Evolutionary conservation across 1,140 invertebrate species (phyloP).

Genomic region (Thaumetopoea pityocampa): DNA sequence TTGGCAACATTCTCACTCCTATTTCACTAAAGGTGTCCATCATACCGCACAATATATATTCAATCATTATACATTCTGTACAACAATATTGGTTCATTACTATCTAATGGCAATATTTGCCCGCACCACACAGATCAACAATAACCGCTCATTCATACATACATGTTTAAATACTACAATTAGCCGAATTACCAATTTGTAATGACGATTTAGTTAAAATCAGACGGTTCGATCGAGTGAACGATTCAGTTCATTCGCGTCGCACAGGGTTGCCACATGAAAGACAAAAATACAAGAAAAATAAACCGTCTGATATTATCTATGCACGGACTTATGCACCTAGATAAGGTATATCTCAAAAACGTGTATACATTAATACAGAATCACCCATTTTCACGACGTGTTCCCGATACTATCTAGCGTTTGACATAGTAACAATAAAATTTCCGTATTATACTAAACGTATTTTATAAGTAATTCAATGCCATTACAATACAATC

Average conservation of each 20-base stretch:
- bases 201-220: too few relatives aligned
- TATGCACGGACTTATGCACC: too few relatives aligned
- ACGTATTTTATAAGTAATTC: slow-evolving; percentile 18
- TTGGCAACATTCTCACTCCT: slow-evolving; percentile 35
- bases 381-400: slow-evolving; percentile 22
- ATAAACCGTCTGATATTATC: too few relatives aligned
- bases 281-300: too few relatives aligned
- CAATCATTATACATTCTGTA: slow-evolving; percentile 15
- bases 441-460: slow-evolving; percentile 20
- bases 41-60: slow-evolving; percentile 16
- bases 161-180: too few relatives aligned
- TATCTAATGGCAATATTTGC: slow-evolving; percentile 14
- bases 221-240: too few relatives aligned
- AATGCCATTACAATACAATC: slow-evolving; percentile 21
- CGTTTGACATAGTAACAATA: slow-evolving; percentile 20
- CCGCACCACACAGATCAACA: slow-evolving; percentile 15
- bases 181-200: too few relatives aligned
- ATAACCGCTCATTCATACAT: slow-evolving; percentile 15
- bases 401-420: slow-evolving; percentile 25
- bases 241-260: too few relatives aligned
- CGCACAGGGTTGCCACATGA: too few relatives aligned
- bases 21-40: slow-evolving; percentile 17
- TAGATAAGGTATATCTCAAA: slow-evolving; percentile 14
- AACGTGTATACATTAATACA: slow-evolving; percentile 15
- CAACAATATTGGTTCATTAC: slow-evolving; percentile 19